phyloP scores from a whole-genome alignment of 1,140 invertebrate species.

The Pogonus chalceus region DNA sequence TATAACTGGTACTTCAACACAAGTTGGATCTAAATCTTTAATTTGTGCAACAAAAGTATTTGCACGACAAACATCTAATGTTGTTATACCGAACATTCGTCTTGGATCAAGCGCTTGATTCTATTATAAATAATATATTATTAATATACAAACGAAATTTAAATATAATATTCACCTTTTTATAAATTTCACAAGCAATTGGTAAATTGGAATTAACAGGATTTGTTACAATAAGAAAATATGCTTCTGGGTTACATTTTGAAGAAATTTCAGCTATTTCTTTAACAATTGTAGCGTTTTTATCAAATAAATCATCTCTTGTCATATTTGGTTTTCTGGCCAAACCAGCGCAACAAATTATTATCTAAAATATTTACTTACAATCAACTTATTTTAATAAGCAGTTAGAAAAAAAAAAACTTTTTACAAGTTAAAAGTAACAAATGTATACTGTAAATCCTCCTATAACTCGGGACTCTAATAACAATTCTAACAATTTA shows the following conservation, averaged over 20 bases:
- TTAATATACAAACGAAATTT: not conserved
- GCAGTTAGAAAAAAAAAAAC: too few species aligned
- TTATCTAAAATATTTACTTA: not conserved
- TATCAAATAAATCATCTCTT: slow-evolving; percentile 95
- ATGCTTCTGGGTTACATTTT: slow-evolving; percentile 80
- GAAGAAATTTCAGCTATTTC: slow-evolving; percentile 75
- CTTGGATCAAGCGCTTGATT: slow-evolving; percentile 64
- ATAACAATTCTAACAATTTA: too few species aligned
- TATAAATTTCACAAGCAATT: slow-evolving; percentile 81
- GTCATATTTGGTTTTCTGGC: slow-evolving; percentile 95
- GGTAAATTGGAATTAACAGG: slow-evolving; percentile 98
- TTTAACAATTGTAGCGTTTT: slow-evolving; percentile 91
- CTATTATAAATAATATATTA: too few species aligned
- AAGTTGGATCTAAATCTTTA: slow-evolving; percentile 68
- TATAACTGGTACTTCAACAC: slow-evolving; percentile 86
- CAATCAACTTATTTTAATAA: too few species aligned
- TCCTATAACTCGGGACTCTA: too few species aligned
- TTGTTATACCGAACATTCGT: slow-evolving; percentile 93
- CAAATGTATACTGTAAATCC: too few species aligned
- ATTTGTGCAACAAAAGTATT: slow-evolving; percentile 87
- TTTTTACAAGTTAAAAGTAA: too few species aligned
- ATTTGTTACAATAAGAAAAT: slow-evolving; percentile 94
- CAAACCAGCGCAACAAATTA: slow-evolving; percentile 95
- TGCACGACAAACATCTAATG: slow-evolving; percentile 90
- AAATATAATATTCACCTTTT: not conserved